Percentiles rank a stretch among this genome's conserved stretches.
Evolutionary conservation across 2,888 invertebrate genomes (phyloP).

Genomic region (Sphaerophoria taeniata): DNA sequence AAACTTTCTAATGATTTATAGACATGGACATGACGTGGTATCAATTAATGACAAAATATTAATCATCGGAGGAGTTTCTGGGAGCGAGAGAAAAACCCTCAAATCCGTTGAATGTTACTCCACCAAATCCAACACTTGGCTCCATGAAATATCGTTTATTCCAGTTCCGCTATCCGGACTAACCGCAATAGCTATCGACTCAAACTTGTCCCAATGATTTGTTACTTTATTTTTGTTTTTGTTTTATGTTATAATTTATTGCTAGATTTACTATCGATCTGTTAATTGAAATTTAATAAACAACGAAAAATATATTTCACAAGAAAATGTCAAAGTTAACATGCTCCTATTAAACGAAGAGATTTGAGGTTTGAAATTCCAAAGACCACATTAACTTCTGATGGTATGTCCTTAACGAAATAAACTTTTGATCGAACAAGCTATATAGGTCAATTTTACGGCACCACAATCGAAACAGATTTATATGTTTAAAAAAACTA

Average conservation of each 20-base stretch:
- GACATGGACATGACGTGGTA: constrained; percentile 78
- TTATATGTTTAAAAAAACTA: constrained; percentile 13
- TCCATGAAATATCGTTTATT: constrained; percentile 85
- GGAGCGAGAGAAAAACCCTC: constrained; percentile 83
- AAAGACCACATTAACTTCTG: neutral
- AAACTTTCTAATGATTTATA: constrained; percentile 40
- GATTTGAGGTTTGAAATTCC: neutral
- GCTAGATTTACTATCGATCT: constrained; percentile 26
- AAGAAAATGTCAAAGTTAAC: neutral
- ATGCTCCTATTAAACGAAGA: neutral
- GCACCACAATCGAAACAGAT: constrained; percentile 52
- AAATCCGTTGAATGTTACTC: constrained; percentile 88
- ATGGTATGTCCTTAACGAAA: neutral
- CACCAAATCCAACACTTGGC: constrained; percentile 85
- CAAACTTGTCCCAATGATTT: constrained; percentile 32
- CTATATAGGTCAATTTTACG: constrained; percentile 47
- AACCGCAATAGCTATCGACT: constrained; percentile 73
- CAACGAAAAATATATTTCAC: constrained; percentile 52
- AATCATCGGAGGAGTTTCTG: constrained; percentile 78
- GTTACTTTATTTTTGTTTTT: neutral
- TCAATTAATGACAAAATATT: constrained; percentile 76
- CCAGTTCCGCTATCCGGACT: constrained; percentile 86
- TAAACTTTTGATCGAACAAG: constrained; percentile 56
- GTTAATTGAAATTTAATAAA: constrained; percentile 2
- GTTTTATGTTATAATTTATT: constrained; percentile 47